Conservation (phyloP, 2,113 vertebrate genomes). For the Struthio camelus region DNA sequence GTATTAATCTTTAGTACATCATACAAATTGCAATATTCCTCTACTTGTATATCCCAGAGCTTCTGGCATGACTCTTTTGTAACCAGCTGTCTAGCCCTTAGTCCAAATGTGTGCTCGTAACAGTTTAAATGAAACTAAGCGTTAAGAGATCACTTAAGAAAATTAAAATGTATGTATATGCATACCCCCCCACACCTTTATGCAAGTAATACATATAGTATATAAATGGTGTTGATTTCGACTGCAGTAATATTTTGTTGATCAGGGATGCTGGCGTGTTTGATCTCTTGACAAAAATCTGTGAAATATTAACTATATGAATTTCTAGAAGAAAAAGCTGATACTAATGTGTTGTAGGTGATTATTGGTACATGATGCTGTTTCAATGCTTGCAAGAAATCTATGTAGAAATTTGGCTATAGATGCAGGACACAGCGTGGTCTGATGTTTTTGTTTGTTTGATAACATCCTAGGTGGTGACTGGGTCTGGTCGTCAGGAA, state of each 20-base stretch:
- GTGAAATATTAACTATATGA: background rate
- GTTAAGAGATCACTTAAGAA: background rate
- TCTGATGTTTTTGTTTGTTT: background rate
- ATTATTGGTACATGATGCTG: background rate
- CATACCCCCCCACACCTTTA: too few relatives aligned
- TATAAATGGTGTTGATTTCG: background rate
- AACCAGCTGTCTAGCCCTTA: background rate
- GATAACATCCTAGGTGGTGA: slow-evolving; percentile 85
- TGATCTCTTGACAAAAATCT: background rate
- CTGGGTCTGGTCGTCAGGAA: slow-evolving; percentile 95
- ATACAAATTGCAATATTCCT: background rate
- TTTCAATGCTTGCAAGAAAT: background rate
- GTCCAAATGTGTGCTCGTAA: background rate
- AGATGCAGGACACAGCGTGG: background rate
- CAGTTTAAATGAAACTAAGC: background rate
- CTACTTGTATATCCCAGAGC: background rate
- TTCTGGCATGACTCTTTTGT: background rate
- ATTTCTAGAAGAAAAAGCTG: background rate
- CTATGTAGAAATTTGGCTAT: background rate
- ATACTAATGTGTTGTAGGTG: slow-evolving; percentile 20
- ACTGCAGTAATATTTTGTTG: background rate
- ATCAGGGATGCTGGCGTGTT: background rate
- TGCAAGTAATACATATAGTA: background rate
- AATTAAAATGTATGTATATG: background rate
- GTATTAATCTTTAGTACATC: background rate